Conservation (phyloP, 2,797 vertebrate genomes). For the Hephaestus fuliginosus region DNA sequence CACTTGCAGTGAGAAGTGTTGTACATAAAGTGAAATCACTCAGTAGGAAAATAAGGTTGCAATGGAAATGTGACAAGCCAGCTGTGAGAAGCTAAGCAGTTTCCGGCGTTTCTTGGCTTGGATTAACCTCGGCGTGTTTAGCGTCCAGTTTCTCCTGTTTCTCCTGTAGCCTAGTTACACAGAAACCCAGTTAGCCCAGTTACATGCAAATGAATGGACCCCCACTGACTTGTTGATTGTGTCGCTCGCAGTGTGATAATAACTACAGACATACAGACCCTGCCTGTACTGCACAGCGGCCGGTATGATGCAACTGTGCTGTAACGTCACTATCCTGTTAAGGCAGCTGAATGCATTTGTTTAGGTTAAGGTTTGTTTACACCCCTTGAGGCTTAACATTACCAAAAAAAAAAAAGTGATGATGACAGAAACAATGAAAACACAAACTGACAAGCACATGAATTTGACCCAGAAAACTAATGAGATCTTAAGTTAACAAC, state of each 20-base stretch:
- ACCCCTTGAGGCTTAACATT: background rate
- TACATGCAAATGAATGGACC: background rate
- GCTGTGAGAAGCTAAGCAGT: background rate
- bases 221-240: constrained; percentile 18
- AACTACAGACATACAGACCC: background rate
- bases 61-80: background rate
- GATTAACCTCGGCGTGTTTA: background rate
- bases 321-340: background rate
- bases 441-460: background rate
- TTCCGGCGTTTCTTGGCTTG: constrained; percentile 13
- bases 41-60: background rate
- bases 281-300: constrained; percentile 1
- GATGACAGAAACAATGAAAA: background rate
- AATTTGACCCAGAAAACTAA: constrained; percentile 43
- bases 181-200: background rate
- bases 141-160: constrained; percentile 2
- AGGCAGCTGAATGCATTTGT: constrained; percentile 28
- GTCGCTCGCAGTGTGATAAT: constrained; percentile 13
- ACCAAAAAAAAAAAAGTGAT: background rate
- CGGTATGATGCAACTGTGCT: constrained; percentile 11
- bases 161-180: background rate
- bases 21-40: constrained; percentile 1
- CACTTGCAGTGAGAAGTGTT: background rate
- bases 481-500: constrained; percentile 47
- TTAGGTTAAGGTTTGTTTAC: constrained; percentile 17